Evolutionary conservation across 2,888 invertebrate genomes (phyloP).

Genomic region (Pseudolycoriella hygida): DNA sequence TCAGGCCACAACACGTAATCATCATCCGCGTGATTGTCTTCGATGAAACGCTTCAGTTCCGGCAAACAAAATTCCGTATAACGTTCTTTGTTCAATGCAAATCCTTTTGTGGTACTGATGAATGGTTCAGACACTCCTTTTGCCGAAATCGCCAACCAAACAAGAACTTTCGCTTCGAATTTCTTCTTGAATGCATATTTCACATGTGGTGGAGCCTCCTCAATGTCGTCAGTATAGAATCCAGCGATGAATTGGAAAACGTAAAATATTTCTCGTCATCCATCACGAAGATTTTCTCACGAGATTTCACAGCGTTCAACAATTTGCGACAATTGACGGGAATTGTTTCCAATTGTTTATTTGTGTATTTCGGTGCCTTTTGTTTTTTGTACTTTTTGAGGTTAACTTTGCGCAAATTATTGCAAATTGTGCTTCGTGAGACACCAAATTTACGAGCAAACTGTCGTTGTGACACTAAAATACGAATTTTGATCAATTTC

Average conservation of each 20-base stretch:
- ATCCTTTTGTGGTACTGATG: too few relatives aligned
- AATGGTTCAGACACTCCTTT: not conserved
- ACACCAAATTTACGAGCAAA: too few relatives aligned
- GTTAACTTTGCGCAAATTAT: too few relatives aligned
- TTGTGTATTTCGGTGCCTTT: too few relatives aligned
- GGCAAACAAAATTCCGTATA: not conserved
- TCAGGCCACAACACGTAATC: not conserved
- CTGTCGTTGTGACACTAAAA: too few relatives aligned
- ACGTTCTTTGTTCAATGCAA: too few relatives aligned
- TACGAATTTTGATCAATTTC: too few relatives aligned
- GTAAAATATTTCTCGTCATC: not conserved
- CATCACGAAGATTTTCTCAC: not conserved
- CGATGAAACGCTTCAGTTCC: not conserved
- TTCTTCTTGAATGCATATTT: not conserved
- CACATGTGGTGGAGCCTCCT: not conserved
- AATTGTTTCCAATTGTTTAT: too few relatives aligned
- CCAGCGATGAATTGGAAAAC: not conserved
- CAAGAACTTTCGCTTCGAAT: not conserved
- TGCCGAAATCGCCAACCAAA: not conserved
- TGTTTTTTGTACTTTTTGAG: too few relatives aligned
- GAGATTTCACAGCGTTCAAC: too few relatives aligned
- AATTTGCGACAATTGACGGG: too few relatives aligned
- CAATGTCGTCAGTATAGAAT: not conserved
- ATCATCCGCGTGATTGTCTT: not conserved
- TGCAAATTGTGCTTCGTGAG: too few relatives aligned